Conservation (phyloP, 2,113 vertebrate genomes). For the mouse (Mus musculus) region DNA sequence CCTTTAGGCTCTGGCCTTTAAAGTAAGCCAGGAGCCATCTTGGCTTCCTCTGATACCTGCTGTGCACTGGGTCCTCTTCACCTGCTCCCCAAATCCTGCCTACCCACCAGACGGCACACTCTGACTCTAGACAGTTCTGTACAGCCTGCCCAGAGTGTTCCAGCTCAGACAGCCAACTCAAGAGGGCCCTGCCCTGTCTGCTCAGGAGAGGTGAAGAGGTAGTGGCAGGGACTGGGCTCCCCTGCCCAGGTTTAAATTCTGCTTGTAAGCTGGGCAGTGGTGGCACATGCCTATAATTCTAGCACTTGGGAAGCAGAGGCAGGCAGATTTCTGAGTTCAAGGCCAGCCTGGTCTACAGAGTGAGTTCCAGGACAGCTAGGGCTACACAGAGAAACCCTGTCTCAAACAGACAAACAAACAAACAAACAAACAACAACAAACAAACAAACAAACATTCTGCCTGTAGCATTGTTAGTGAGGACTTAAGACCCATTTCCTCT, state of each 20-base stretch:
- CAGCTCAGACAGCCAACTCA: neutral
- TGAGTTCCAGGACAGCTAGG: too few relatives aligned
- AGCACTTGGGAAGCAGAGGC: too few relatives aligned
- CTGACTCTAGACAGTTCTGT: neutral
- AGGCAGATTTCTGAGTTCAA: too few relatives aligned
- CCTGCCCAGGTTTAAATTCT: neutral
- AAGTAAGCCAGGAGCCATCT: neutral
- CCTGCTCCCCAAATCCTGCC: neutral
- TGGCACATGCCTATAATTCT: too few relatives aligned
- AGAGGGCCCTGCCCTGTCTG: neutral
- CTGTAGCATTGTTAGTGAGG: rapidly evolving
- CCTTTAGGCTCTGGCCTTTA: neutral
- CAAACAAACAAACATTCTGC: neutral
- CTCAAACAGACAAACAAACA: too few relatives aligned
- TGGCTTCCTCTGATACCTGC: neutral
- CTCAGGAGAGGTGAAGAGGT: neutral
- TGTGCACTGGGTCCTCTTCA: neutral
- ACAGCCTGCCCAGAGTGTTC: neutral
- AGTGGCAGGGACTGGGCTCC: neutral
- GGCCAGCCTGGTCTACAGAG: too few relatives aligned
- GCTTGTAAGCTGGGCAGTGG: too few relatives aligned
- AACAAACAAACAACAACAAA: too few relatives aligned
- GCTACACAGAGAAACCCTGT: neutral
- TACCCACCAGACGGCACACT: neutral
- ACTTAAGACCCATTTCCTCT: neutral